Conservation (phyloP, 2,797 vertebrate genomes). For the Neopelma chrysocephalum region DNA sequence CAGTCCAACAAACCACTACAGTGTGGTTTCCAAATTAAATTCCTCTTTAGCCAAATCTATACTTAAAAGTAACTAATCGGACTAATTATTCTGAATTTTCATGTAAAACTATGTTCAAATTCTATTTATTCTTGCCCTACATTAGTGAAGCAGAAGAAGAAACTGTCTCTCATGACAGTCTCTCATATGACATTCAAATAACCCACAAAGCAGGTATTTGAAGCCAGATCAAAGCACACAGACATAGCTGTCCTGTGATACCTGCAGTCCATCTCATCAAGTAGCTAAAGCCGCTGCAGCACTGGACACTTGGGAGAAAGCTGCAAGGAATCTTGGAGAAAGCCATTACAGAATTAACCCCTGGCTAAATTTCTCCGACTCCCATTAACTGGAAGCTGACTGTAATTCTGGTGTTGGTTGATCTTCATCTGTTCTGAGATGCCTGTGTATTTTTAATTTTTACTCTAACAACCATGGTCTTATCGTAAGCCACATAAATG, state of each 20-base stretch:
- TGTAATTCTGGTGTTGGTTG: neutral
- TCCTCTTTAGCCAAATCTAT: neutral
- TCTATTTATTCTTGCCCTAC: neutral
- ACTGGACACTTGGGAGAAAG: neutral
- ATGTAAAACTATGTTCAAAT: neutral
- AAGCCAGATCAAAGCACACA: neutral
- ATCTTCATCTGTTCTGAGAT: neutral
- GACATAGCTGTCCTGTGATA: neutral
- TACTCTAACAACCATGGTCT: neutral
- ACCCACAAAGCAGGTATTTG: neutral
- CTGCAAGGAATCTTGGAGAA: neutral
- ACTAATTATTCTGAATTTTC: neutral
- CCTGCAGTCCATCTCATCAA: neutral
- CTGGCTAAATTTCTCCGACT: neutral
- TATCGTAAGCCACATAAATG: neutral
- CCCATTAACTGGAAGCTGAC: neutral
- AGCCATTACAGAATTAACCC: neutral
- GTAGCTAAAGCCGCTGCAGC: neutral
- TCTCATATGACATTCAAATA: neutral
- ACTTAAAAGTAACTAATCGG: neutral
- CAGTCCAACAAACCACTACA: neutral
- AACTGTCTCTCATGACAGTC: neutral
- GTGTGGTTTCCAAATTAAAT: neutral
- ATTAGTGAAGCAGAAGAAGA: neutral
- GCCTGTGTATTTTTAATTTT: slow-evolving; percentile 2